phyloP scores from a whole-genome alignment of 2,888 invertebrate genomes.

The Ochropleura leucogaster region DNA sequence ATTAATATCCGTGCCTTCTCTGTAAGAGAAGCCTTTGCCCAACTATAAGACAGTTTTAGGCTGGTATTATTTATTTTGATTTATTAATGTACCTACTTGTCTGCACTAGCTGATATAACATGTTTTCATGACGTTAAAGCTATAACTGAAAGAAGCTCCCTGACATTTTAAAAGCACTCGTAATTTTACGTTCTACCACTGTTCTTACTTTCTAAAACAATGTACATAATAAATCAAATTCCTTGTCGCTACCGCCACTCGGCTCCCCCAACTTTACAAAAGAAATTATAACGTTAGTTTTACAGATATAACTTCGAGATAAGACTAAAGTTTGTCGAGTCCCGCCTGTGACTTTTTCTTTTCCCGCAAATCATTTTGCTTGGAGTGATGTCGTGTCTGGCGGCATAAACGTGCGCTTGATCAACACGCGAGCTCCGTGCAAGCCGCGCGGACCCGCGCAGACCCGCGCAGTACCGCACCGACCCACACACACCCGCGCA shows the following conservation, averaged over 20 bases:
- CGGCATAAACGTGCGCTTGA: conserved; percentile 33
- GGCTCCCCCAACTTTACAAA: conserved; percentile 18
- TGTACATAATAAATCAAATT: conserved; percentile 26
- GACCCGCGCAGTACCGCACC: conserved; percentile 18
- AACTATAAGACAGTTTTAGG: too few species aligned
- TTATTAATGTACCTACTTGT: neutral
- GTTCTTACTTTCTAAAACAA: conserved; percentile 13
- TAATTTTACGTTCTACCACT: neutral
- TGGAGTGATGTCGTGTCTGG: conserved; percentile 52
- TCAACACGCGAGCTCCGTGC: conserved; percentile 58
- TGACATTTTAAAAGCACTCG: conserved; percentile 22
- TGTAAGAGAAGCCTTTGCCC: too few species aligned
- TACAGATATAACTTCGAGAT: conserved; percentile 49
- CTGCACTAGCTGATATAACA: neutral
- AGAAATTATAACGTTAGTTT: conserved; percentile 34
- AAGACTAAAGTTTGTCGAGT: conserved; percentile 47
- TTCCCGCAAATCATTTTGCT: conserved; percentile 46
- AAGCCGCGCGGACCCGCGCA: conserved; percentile 1
- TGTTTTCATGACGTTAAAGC: neutral
- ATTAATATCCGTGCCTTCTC: too few species aligned
- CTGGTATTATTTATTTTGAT: too few species aligned
- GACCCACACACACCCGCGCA: conserved; percentile 23
- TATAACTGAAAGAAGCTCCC: neutral
- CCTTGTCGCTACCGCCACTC: neutral
- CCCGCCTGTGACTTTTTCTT: conserved; percentile 44